These are phyloP conservation scores for Lasiurus borealis DNA, from an alignment of 2,113 vertebrate genomes.

Conservation along the genomic window DNA sequence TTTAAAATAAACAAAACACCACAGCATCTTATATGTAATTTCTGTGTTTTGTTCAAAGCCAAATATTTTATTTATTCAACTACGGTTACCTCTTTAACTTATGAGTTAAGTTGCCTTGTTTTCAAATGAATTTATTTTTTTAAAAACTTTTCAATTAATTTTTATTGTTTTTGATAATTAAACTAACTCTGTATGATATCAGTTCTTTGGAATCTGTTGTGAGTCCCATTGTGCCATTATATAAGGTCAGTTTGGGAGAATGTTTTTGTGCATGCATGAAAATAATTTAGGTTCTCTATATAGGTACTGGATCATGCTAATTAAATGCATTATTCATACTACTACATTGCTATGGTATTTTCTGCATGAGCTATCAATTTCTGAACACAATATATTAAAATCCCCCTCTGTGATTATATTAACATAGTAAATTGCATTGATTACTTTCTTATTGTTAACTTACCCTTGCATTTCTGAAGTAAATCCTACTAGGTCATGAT, in stretches of 20 bases:
- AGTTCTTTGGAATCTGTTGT: background rate
- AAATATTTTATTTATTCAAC: constrained; percentile 31
- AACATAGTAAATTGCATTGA: constrained; percentile 31
- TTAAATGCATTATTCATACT: constrained; percentile 45
- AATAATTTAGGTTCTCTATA: background rate
- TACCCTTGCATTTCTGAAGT: constrained; percentile 20
- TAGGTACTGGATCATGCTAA: background rate
- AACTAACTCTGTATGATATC: background rate
- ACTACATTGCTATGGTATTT: background rate
- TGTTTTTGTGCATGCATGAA: background rate
- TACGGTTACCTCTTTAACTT: constrained; percentile 16
- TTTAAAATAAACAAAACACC: background rate
- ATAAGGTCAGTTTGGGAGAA: background rate
- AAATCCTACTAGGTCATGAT: background rate
- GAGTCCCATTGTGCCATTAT: background rate
- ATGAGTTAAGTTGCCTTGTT: background rate
- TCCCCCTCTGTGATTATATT: background rate
- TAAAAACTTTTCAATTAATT: constrained; percentile 18
- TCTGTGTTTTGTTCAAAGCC: constrained; percentile 13
- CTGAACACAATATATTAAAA: constrained; percentile 38
- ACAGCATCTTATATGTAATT: background rate
- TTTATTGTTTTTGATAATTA: constrained; percentile 20
- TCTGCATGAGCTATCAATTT: constrained; percentile 11
- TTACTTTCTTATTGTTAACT: constrained; percentile 36
- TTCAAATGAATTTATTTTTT: constrained; percentile 29